Conservation (phyloP, 2,113 vertebrate species). For the Acrocephalus kingi region DNA sequence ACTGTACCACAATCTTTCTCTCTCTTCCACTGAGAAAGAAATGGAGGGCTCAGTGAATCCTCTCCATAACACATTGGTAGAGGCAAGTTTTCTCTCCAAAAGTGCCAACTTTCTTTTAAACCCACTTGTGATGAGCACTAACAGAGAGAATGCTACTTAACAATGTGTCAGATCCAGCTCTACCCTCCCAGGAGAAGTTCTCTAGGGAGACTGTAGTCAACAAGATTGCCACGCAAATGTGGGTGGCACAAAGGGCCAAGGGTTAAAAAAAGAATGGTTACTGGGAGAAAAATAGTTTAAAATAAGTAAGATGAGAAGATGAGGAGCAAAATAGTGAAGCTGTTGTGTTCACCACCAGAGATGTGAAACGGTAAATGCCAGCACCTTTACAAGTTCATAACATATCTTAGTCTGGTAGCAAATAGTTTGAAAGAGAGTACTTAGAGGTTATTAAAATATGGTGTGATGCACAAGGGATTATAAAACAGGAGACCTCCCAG, state of each 20-base stretch:
- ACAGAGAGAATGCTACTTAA: background rate
- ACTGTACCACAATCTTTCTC: background rate
- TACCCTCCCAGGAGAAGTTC: background rate
- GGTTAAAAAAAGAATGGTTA: background rate
- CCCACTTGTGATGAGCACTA: background rate
- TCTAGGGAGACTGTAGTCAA: background rate
- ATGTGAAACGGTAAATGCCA: background rate
- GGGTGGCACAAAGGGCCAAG: background rate
- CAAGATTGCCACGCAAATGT: background rate
- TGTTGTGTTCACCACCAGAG: background rate
- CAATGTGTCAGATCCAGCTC: background rate
- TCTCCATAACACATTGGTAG: background rate
- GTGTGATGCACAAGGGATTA: background rate
- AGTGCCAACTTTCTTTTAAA: background rate
- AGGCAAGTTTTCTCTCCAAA: background rate
- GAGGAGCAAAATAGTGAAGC: background rate
- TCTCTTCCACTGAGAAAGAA: background rate
- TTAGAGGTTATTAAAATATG: background rate
- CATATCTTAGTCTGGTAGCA: background rate
- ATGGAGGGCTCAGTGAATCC: background rate
- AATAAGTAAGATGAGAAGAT: background rate
- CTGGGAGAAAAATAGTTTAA: background rate
- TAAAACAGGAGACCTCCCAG: background rate
- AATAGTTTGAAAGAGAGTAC: background rate
- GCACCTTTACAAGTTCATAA: background rate